phyloP scores from a whole-genome alignment of 2,113 vertebrate species.

The Pelmatolapia mariae region DNA sequence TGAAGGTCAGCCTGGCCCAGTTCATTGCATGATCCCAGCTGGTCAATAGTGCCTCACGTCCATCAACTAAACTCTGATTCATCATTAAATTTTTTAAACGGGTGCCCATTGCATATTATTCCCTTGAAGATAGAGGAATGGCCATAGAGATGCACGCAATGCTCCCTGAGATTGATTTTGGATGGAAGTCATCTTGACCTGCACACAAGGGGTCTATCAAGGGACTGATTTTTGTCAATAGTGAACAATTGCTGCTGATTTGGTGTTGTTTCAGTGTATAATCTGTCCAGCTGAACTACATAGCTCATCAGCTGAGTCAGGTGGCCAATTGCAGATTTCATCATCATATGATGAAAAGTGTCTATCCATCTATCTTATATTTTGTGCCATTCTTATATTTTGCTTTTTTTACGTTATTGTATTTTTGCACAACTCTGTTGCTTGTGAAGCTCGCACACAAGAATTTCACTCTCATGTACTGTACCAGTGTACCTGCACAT shows the following conservation, averaged over 20 bases:
- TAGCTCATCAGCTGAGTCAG: constrained; percentile 55
- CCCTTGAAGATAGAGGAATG: constrained; percentile 29
- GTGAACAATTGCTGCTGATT: constrained; percentile 59
- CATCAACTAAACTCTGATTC: constrained; percentile 45
- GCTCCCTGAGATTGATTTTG: constrained; percentile 59
- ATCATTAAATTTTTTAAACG: constrained; percentile 58
- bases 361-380: too few species aligned
- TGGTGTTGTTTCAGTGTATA: constrained; percentile 36
- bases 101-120: constrained; percentile 26
- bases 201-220: background rate
- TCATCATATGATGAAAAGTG: too few species aligned
- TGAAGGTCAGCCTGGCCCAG: constrained; percentile 45
- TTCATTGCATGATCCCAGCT: constrained; percentile 51
- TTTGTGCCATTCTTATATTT: too few species aligned
- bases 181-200: constrained; percentile 59
- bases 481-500: too few species aligned
- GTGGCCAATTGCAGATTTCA: constrained; percentile 50
- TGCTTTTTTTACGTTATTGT: too few species aligned
- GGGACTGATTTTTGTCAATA: constrained; percentile 52
- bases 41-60: constrained; percentile 52
- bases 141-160: constrained; percentile 9
- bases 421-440: too few species aligned
- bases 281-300: constrained; percentile 13
- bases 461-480: too few species aligned
- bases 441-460: too few species aligned